Conservation (phyloP, 2,113 vertebrate species). For the Rhinogobius similis region DNA sequence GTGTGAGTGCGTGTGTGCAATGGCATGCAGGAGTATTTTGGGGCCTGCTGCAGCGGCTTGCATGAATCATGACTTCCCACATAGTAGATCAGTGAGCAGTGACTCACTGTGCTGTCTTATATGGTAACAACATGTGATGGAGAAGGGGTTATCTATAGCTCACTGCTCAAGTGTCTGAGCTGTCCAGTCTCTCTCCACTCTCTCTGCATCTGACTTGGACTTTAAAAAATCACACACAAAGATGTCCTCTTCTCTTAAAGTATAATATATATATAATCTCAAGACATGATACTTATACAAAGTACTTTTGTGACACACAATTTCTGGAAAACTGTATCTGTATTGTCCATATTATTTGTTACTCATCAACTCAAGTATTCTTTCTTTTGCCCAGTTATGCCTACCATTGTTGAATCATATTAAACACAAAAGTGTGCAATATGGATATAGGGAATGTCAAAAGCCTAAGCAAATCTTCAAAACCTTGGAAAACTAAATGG, state of each 20-base stretch:
- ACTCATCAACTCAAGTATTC: neutral
- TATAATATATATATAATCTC: neutral
- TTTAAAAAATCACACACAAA: neutral
- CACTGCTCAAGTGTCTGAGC: slow-evolving; percentile 41
- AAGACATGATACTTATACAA: too few relatives aligned
- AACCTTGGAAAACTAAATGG: neutral
- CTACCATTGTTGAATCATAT: too few relatives aligned
- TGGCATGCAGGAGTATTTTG: slow-evolving; percentile 75
- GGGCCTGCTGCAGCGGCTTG: slow-evolving; percentile 73
- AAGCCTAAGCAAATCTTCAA: neutral
- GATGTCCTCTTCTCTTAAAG: neutral
- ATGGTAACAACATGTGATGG: slow-evolving; percentile 79
- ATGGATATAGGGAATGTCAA: neutral
- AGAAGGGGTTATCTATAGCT: slow-evolving; percentile 73
- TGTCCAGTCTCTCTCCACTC: slow-evolving; percentile 16
- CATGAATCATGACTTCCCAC: slow-evolving; percentile 85
- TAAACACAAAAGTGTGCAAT: too few relatives aligned
- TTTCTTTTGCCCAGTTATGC: neutral
- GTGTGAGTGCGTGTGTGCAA: slow-evolving; percentile 51
- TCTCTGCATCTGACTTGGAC: slow-evolving; percentile 8
- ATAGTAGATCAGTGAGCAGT: slow-evolving; percentile 77
- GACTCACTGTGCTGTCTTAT: slow-evolving; percentile 80
- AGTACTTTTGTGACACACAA: too few relatives aligned
- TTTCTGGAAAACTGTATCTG: too few relatives aligned
- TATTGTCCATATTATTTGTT: too few relatives aligned